phyloP scores from a whole-genome alignment of 2,797 vertebrate species.

The Cichlasoma orientale region DNA sequence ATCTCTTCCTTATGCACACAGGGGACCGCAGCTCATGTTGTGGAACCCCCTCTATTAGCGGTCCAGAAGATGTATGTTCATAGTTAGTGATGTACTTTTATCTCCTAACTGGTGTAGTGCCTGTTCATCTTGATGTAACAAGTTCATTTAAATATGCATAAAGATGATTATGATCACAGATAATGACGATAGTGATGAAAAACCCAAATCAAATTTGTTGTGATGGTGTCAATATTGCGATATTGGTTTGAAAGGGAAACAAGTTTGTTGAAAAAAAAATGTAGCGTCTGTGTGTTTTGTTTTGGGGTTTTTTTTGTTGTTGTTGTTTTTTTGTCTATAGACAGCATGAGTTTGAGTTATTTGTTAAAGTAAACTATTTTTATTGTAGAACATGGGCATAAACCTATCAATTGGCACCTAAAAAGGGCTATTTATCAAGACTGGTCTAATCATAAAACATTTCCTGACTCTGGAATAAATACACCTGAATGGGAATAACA shows the following conservation, averaged over 20 bases:
- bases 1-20: slow-evolving; percentile 82
- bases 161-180: slow-evolving; percentile 79
- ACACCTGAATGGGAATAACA: not conserved
- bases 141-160: slow-evolving; percentile 85
- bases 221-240: slow-evolving; percentile 80
- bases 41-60: slow-evolving; percentile 77
- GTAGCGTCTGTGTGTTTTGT: slow-evolving; percentile 59
- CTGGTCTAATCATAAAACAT: slow-evolving; percentile 23
- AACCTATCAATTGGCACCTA: slow-evolving; percentile 1
- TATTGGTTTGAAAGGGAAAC: slow-evolving; percentile 81
- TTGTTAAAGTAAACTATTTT: not conserved
- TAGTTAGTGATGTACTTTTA: slow-evolving; percentile 84
- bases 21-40: slow-evolving; percentile 73
- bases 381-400: not conserved
- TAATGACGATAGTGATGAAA: slow-evolving; percentile 71
- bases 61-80: slow-evolving; percentile 83
- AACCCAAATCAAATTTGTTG: slow-evolving; percentile 77
- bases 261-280: slow-evolving; percentile 77
- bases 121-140: slow-evolving; percentile 86
- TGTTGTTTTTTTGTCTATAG: slow-evolving; percentile 11
- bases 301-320: too few relatives aligned
- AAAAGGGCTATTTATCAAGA: slow-evolving; percentile 1
- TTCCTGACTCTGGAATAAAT: not conserved
- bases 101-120: slow-evolving; percentile 87
- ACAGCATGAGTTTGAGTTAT: not conserved